Evolutionary conservation across 2,113 vertebrate species (phyloP).

Genomic region (Phocoena sinus): DNA sequence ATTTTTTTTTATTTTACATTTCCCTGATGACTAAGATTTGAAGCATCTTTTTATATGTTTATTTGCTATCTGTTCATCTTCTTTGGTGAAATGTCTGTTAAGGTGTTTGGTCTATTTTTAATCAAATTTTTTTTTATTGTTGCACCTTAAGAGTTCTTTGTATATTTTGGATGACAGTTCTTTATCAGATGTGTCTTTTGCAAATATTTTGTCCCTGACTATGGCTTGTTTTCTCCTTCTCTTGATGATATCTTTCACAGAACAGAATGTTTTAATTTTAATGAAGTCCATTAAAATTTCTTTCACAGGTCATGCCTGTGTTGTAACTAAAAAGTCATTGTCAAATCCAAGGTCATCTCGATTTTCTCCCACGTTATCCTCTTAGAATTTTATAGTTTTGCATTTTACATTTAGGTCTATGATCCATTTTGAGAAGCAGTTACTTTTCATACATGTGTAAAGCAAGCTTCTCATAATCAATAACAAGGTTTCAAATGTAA

Average conservation of each 20-base stretch:
- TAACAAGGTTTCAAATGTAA: background rate
- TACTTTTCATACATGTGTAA: background rate
- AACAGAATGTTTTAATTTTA: background rate
- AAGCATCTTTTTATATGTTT: background rate
- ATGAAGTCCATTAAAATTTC: background rate
- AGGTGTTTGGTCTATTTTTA: background rate
- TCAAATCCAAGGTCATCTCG: background rate
- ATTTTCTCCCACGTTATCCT: background rate
- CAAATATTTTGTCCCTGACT: background rate
- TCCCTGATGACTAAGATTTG: background rate
- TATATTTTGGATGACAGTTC: background rate
- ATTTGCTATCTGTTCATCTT: background rate
- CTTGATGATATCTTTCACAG: background rate
- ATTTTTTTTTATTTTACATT: background rate
- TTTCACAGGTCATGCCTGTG: background rate
- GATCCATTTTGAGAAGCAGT: background rate
- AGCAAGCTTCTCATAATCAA: background rate
- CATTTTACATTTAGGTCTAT: background rate
- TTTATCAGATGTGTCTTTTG: background rate
- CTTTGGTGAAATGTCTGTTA: background rate
- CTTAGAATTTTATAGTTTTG: background rate
- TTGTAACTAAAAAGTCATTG: background rate
- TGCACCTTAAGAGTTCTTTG: background rate
- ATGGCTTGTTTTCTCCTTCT: background rate
- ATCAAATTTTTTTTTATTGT: background rate